These are phyloP conservation scores for Sebastes matsubarae DNA, from an alignment of 2,797 vertebrate genomes.

Conservation along the genomic window DNA sequence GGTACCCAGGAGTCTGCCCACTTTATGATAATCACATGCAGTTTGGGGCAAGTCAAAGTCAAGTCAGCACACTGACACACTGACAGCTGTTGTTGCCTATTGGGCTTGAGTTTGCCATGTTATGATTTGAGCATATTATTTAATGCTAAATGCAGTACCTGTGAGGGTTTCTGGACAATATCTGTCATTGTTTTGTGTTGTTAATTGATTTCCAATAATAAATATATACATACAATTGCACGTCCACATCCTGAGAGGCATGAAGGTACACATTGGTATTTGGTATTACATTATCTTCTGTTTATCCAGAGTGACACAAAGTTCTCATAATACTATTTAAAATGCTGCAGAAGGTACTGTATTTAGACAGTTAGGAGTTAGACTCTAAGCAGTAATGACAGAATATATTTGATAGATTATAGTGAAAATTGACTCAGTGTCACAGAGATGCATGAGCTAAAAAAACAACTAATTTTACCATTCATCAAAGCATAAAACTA, in stretches of 20 bases:
- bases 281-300: background rate
- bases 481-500: background rate
- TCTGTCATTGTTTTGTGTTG: no score
- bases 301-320: background rate
- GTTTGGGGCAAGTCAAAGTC: no score
- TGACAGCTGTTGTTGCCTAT: no score
- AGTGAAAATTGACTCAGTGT: background rate
- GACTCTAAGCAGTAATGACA: background rate
- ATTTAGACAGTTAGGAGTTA: background rate
- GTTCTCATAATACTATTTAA: background rate
- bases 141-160: no score
- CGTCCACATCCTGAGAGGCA: constrained; percentile 68
- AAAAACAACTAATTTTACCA: background rate
- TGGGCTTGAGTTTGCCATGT: no score
- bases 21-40: no score
- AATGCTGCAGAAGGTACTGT: background rate
- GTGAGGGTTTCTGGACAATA: no score
- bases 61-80: no score
- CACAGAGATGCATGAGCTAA: background rate
- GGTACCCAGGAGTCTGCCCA: no score
- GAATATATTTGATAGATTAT: background rate
- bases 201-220: no score
- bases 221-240: constrained; percentile 27
- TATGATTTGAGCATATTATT: no score
- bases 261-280: background rate